A percentile compares a stretch with the other conserved stretches of the same genome.
Conservation (phyloP, 2,888 invertebrate species). For the Carterocephalus palaemon region DNA sequence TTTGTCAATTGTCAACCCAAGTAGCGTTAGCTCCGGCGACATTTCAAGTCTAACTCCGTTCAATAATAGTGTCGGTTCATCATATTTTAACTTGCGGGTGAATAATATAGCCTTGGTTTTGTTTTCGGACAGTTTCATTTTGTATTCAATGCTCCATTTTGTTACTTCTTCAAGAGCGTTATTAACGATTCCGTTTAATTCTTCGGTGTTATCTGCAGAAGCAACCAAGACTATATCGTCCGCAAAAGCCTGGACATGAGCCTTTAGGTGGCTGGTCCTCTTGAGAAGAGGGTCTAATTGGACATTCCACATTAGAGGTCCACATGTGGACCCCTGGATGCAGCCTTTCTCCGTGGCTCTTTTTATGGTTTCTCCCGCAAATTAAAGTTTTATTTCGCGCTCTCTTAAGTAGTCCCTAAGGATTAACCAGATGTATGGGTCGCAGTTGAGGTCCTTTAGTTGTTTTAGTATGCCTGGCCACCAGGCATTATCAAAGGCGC, state of each 20-base stretch:
- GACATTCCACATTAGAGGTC: conserved; percentile 30
- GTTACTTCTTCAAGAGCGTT: background rate
- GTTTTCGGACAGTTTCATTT: conserved; percentile 27
- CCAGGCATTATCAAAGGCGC: conserved; percentile 30
- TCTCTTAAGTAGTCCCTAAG: conserved; percentile 23
- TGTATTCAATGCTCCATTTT: conserved; percentile 26
- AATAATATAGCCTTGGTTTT: conserved; percentile 25
- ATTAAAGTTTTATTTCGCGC: conserved; percentile 19
- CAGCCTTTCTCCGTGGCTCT: conserved; percentile 27
- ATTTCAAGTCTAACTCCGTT: background rate
- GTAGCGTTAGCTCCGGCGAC: conserved; percentile 6
- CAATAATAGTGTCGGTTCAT: conserved; percentile 20
- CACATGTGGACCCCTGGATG: conserved; percentile 28
- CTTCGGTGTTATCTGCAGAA: background rate
- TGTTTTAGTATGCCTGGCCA: conserved; percentile 25
- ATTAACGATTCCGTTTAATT: background rate
- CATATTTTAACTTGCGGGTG: conserved; percentile 25
- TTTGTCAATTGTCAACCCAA: conserved; percentile 20
- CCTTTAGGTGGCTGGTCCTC: background rate
- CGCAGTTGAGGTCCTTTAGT: conserved; percentile 9
- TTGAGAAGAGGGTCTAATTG: conserved; percentile 26
- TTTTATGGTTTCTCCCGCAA: conserved; percentile 12
- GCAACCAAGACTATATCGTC: conserved; percentile 30
- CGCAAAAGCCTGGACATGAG: conserved; percentile 30
- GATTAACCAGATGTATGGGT: conserved; percentile 6